Conservation (phyloP, 1,140 invertebrate species). For the Lordiphosa collinella region DNA sequence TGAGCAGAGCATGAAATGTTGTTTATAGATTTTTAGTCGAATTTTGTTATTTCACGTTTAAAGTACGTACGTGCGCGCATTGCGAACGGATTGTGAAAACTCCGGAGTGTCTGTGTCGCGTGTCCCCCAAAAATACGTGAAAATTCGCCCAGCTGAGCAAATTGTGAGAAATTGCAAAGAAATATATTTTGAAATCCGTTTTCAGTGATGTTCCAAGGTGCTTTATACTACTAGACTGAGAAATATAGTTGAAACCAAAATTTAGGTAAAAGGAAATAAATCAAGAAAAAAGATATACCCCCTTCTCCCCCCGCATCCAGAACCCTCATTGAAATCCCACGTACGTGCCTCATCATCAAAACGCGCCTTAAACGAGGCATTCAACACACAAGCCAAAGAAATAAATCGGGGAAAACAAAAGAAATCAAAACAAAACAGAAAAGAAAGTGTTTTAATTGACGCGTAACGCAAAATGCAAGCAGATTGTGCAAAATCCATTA, state of each 20-base stretch:
- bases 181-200: too few relatives aligned
- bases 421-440: constrained; percentile 10
- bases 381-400: constrained; percentile 51
- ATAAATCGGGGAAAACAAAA: constrained; percentile 17
- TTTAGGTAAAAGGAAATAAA: constrained; percentile 10
- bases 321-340: constrained; percentile 17
- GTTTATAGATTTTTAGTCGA: constrained; percentile 79
- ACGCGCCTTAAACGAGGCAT: constrained; percentile 62
- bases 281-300: neutral
- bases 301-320: neutral
- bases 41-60: constrained; percentile 78
- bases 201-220: too few relatives aligned
- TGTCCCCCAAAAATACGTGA: constrained; percentile 5
- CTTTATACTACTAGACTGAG: too few relatives aligned
- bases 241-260: too few relatives aligned
- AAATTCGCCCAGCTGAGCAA: constrained; percentile 6
- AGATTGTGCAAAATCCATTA: constrained; percentile 32
- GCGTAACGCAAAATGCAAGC: too few relatives aligned
- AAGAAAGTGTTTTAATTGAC: constrained; percentile 39
- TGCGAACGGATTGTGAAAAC: constrained; percentile 59
- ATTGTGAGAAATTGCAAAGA: constrained; percentile 24
- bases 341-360: constrained; percentile 68
- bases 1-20: constrained; percentile 45
- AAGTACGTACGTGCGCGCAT: constrained; percentile 69
- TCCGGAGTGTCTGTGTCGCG: constrained; percentile 45